phyloP scores from a whole-genome alignment of 2,888 invertebrate genomes.

The Cristatella mucedo region DNA sequence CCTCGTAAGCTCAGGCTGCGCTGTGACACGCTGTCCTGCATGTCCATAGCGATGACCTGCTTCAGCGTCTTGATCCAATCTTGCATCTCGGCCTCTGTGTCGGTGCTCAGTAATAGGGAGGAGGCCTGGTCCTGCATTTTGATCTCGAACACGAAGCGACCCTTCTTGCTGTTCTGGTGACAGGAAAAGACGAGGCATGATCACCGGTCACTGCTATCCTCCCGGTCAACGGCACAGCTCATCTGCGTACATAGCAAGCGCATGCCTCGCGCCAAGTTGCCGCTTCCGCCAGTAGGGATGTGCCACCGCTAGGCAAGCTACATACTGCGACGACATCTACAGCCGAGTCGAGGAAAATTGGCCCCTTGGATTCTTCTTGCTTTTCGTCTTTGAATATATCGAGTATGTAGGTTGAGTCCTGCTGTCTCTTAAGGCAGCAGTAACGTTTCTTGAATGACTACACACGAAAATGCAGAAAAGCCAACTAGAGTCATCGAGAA shows the following conservation, averaged over 20 bases:
- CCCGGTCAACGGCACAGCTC: too few species aligned
- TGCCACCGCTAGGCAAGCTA: too few species aligned
- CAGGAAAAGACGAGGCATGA: too few species aligned
- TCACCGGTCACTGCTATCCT: too few species aligned
- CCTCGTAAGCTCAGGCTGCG: too few species aligned
- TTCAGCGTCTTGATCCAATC: slow-evolving; percentile 71
- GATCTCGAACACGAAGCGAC: slow-evolving; percentile 69
- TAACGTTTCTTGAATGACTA: slow-evolving; percentile 71
- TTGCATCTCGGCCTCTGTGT: slow-evolving; percentile 61
- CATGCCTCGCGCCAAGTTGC: too few species aligned
- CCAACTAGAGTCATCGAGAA: too few species aligned
- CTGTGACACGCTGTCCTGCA: slow-evolving; percentile 64
- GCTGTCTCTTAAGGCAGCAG: slow-evolving; percentile 72
- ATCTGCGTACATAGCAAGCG: too few species aligned
- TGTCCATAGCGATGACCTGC: slow-evolving; percentile 64
- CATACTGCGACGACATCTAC: slow-evolving; percentile 66
- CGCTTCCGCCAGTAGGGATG: too few species aligned
- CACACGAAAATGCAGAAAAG: too few species aligned
- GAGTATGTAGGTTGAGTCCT: slow-evolving; percentile 74
- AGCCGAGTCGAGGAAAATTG: slow-evolving; percentile 83
- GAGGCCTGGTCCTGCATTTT: slow-evolving; percentile 70
- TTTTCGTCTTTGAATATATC: slow-evolving; percentile 84
- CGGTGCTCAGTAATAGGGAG: too few species aligned
- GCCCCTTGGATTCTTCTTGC: slow-evolving; percentile 68
- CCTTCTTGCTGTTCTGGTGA: slow-evolving; percentile 64